A percentile compares a stretch with the other conserved stretches of the same genome.
Evolutionary conservation across 2,113 vertebrate genomes (phyloP).

Genomic region (Geococcyx californianus): DNA sequence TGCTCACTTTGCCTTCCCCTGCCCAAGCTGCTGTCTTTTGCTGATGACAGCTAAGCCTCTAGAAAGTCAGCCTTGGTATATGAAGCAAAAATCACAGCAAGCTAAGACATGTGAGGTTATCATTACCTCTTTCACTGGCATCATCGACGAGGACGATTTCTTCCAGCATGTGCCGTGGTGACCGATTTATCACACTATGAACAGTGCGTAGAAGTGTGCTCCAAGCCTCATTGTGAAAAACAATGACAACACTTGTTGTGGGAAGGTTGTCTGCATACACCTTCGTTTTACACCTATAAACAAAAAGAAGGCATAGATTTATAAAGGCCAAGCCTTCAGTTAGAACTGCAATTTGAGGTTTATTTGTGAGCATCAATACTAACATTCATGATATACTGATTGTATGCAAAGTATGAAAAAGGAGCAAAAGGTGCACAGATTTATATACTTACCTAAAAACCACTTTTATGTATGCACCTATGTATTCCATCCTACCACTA

Average conservation of each 20-base stretch:
- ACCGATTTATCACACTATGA: constrained; percentile 94
- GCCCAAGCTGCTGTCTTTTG: background rate
- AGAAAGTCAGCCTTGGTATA: background rate
- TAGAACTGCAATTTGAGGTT: background rate
- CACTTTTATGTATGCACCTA: background rate
- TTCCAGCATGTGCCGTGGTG: constrained; percentile 91
- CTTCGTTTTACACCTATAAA: constrained; percentile 93
- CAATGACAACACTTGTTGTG: constrained; percentile 95
- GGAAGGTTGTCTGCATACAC: constrained; percentile 93
- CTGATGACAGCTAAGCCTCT: background rate
- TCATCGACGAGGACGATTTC: constrained; percentile 97
- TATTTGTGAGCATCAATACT: background rate
- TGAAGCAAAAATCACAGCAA: background rate
- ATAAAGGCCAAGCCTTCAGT: background rate
- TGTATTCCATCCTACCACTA: background rate
- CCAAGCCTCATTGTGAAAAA: constrained; percentile 99
- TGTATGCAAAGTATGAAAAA: background rate
- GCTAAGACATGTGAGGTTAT: accelerated
- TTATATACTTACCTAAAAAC: background rate
- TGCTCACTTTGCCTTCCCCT: background rate
- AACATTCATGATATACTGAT: background rate
- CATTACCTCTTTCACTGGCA: constrained; percentile 94
- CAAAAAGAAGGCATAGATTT: background rate
- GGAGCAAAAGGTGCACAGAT: background rate
- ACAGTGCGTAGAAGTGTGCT: constrained; percentile 95